These are phyloP conservation scores for Tineola bisselliella DNA, from an alignment of 2,888 invertebrate genomes.

Conservation along the genomic window DNA sequence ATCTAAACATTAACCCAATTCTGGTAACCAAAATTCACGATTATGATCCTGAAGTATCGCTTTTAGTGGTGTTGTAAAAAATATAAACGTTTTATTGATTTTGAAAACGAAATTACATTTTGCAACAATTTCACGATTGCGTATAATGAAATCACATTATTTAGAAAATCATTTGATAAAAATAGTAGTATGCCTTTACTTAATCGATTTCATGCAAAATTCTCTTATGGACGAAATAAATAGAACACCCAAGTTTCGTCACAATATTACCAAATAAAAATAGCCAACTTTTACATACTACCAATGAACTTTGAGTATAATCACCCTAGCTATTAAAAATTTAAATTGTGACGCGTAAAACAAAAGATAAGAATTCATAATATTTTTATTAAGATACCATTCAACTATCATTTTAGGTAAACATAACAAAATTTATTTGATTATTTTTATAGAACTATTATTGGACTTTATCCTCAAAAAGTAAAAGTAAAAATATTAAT, in stretches of 20 bases:
- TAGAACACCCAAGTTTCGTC: background rate
- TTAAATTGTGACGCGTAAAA: background rate
- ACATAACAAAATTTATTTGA: no score
- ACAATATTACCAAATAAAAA: background rate
- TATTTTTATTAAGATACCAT: background rate
- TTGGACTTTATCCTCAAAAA: no score
- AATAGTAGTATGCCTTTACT: no score
- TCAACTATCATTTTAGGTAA: background rate
- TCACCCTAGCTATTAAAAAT: background rate
- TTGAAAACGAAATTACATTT: background rate
- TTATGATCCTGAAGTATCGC: conserved; percentile 7
- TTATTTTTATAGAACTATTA: no score
- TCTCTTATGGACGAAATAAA: background rate
- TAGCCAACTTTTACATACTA: background rate
- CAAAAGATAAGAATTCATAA: background rate
- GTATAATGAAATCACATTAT: no score
- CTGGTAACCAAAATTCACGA: conserved; percentile 34
- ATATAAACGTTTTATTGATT: background rate
- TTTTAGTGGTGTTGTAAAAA: background rate
- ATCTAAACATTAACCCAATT: conserved; percentile 68
- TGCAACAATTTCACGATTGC: no score
- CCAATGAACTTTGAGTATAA: background rate
- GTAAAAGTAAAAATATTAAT: no score
- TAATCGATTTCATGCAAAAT: no score
- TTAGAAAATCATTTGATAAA: no score